phyloP scores from a whole-genome alignment of 2,888 invertebrate genomes.

The Pyrgus malvae region DNA sequence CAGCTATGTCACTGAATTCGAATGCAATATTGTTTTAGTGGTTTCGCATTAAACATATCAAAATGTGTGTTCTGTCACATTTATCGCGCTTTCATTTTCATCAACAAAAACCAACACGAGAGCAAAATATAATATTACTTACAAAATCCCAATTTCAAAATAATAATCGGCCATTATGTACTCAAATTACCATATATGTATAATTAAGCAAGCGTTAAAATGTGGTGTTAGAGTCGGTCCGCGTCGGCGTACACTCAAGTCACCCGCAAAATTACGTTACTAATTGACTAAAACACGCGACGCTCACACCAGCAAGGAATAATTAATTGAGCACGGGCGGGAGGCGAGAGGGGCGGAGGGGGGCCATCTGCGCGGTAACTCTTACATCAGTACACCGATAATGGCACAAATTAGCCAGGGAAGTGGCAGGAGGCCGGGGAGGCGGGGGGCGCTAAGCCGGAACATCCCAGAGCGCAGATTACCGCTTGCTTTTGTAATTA shows the following conservation, averaged over 20 bases:
- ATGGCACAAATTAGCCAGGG: constrained; percentile 81
- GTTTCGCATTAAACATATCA: constrained; percentile 8
- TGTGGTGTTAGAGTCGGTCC: constrained; percentile 55
- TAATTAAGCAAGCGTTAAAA: constrained; percentile 54
- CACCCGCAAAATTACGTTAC: constrained; percentile 82
- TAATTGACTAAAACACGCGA: constrained; percentile 82
- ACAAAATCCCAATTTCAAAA: no score
- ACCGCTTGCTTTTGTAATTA: constrained; percentile 83
- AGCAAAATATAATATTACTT: no score
- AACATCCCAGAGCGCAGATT: constrained; percentile 82
- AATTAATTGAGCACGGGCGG: constrained; percentile 78
- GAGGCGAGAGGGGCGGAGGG: constrained; percentile 49
- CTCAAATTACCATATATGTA: constrained; percentile 34
- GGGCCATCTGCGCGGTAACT: constrained; percentile 79
- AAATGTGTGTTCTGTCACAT: not conserved
- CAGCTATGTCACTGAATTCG: constrained; percentile 21
- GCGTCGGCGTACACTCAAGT: constrained; percentile 76
- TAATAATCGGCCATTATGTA: constrained; percentile 12
- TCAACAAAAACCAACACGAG: not conserved
- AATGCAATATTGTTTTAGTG: constrained; percentile 22
- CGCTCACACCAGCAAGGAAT: constrained; percentile 80
- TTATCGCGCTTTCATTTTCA: not conserved
- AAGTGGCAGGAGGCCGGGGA: constrained; percentile 67
- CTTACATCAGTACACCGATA: constrained; percentile 83
- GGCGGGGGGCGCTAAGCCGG: constrained; percentile 76